Base-by-base conservation (phyloP, 1,140 invertebrate species). In the Heliconius nattereri region DNA sequence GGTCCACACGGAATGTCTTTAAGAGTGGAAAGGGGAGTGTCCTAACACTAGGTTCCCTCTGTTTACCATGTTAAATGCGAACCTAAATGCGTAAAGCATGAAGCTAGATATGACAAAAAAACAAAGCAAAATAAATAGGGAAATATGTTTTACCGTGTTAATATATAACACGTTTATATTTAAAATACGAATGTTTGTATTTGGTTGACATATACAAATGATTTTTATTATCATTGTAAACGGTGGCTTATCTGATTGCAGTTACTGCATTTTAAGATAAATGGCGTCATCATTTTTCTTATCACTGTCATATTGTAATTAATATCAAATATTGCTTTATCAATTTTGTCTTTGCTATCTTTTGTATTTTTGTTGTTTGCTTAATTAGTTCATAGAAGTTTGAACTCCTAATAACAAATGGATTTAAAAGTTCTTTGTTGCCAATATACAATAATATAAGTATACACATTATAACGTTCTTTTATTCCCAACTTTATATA, bases 221-320 rank as follows among this genome's bases (percentile, higher is more conserved):
- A 45, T 45, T 11, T 45, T 45, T 3, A 16, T 45, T 45, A 45
- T 45, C 40, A 7, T 29, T 16, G n/a, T 32, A 20, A 72, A 20
- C n/a, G 75, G 52, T 76, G 71, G 54, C 37, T 20, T 45, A 57
- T 29, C 54, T 32, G 75, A 70, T 45, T 70, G 75, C 37, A 45
- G 1, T 76, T 66, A 29, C 19, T 71, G 60, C 60, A 49, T 7
- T 45, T 16, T 70, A 76, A 76, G 7, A 40, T 26, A 49, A 70
- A 76, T 29, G 19, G 11, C 23, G 37, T 26, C 19, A 49, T 40
- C 13, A 19, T 70, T 45, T 75, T 60, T 75, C 54, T 75, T 75
- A 75, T 75, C 75, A 45, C 16, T 13, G 19, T 70, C 6, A 32
- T 45, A 75, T 66, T 32, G 9, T 75, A 75, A 75, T 75, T 75